Evolutionary conservation across 2,888 invertebrate species (phyloP).

Genomic region (Deroplatys truncata): DNA sequence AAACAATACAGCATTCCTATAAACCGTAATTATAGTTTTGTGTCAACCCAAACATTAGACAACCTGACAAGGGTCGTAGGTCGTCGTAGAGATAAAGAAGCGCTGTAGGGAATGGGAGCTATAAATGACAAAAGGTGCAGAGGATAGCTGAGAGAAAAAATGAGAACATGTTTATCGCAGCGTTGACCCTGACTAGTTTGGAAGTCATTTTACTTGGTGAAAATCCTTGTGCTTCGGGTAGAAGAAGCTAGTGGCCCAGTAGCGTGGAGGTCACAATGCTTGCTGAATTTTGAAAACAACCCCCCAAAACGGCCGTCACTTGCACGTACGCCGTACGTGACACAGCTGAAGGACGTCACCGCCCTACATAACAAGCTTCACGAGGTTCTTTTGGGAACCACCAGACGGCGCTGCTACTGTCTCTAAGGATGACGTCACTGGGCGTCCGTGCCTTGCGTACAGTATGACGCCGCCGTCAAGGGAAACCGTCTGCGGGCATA

Average conservation of each 20-base stretch:
- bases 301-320: not conserved
- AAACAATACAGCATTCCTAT: no score
- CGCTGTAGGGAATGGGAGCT: no score
- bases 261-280: not conserved
- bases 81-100: no score
- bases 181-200: not conserved
- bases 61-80: no score
- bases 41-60: no score
- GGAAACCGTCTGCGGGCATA: not conserved
- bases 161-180: not conserved
- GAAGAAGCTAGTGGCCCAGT: not conserved
- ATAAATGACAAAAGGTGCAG: no score
- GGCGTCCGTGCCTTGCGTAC: constrained; percentile 1
- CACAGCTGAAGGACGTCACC: not conserved
- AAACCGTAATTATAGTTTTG: no score
- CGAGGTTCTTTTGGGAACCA: not conserved
- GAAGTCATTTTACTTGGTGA: not conserved
- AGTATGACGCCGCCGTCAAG: not conserved
- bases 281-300: not conserved
- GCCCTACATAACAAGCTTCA: not conserved
- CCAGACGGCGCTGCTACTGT: constrained; percentile 4
- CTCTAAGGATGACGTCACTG: constrained; percentile 9
- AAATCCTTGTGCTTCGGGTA: not conserved
- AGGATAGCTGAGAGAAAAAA: not conserved
- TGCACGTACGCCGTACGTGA: not conserved